Conservation (phyloP, 2,113 vertebrate genomes). For the Antechinus stuartii region DNA sequence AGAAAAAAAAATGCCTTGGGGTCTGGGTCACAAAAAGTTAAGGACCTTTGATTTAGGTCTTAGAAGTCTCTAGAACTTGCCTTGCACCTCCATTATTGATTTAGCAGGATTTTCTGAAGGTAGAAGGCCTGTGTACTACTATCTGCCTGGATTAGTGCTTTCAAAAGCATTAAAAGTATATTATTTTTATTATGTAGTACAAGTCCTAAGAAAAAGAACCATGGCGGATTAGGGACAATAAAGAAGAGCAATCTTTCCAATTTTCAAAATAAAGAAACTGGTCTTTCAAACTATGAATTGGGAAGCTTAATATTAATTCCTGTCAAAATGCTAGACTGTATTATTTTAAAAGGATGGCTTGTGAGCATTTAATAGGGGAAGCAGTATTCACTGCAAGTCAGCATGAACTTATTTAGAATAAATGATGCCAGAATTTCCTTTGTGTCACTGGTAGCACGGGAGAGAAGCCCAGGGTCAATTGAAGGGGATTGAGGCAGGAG, state of each 20-base stretch:
- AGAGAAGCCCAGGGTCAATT: not conserved
- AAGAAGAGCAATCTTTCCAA: not conserved
- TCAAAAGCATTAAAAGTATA: not conserved
- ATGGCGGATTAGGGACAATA: not conserved
- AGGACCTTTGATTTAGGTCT: not conserved
- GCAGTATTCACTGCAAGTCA: not conserved
- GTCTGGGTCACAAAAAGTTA: not conserved
- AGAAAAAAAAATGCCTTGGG: not conserved
- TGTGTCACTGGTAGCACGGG: not conserved
- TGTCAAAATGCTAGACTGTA: not conserved
- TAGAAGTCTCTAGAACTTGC: not conserved
- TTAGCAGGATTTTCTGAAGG: not conserved
- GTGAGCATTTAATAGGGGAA: not conserved
- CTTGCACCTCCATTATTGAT: not conserved
- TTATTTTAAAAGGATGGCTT: not conserved
- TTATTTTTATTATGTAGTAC: not conserved
- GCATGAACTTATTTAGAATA: not conserved
- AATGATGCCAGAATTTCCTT: not conserved
- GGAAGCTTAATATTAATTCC: not conserved
- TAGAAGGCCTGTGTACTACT: not conserved
- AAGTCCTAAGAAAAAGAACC: not conserved
- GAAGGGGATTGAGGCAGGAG: not conserved
- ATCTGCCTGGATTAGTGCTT: not conserved
- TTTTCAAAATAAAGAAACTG: not conserved
- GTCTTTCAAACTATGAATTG: not conserved